Evolutionary conservation across 2,888 invertebrate species (phyloP), one percentile per base, ranked within the genome.

Genomic region (Meloe dianella): DNA sequence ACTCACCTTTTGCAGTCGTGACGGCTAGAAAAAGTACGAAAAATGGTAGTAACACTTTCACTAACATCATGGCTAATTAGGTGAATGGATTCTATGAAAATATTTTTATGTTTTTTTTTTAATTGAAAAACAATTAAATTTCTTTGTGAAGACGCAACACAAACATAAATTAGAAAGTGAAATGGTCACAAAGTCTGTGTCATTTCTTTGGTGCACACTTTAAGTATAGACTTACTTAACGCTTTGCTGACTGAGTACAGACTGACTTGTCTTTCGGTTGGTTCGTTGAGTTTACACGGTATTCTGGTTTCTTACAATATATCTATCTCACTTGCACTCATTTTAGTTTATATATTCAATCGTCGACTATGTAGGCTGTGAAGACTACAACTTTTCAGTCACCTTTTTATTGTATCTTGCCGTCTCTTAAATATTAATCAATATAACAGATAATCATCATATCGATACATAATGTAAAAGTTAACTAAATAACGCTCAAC

Each of bases 161-260:
- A 17, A 41, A 41, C n/a, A 22, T 1, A 7, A 9, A 51, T 60
- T 65, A 68, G 73, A 75, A 75, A 75, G 74, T 75, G 74, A 75
- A 75, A 73, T 71, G 70, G 71, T 71, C 71, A 73, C 73, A 73
- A 63, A 67, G 69, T 71, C 68, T 68, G 69, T 74, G 73, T 73
- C 74, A 73, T 74, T 71, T 73, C 74, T 64, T 69, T 66, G 62
- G 64, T 24, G 9, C 64, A 66, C 66, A 57, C 30, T 38, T 57
- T 63, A 60, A 62, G 60, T 57, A 22, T 10, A 20, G 60, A 64
- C 61, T 62, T 60, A 60, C 65, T 65, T 66, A 60, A 51, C 51
- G 61, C 68, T 61, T 61, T 64, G 62, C 61, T 69, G 66, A 60
- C 69, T 69, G 66, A 69, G 64, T 66, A 61, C 68, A 67, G 69